Evolutionary conservation across 2,888 invertebrate species (phyloP), one percentile per base, ranked within the genome.

Genomic region (Helobdella robusta): DNA sequence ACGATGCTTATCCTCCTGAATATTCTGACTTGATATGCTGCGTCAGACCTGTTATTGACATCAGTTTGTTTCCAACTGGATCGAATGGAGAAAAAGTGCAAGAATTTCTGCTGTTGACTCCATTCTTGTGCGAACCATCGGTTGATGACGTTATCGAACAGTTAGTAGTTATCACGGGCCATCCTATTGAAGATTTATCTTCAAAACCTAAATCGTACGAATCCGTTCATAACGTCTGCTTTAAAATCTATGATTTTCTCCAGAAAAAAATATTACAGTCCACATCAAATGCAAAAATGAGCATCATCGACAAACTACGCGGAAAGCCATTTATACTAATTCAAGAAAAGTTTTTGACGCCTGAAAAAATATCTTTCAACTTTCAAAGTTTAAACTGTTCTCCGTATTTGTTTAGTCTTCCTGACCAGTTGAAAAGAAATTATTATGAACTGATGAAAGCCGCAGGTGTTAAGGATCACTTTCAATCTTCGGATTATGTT

Each of bases 371-470:
- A 25, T 69, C 71, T 2, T 69, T 72, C 32, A 61, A 67, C 25
- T 71, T 70, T 64, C 44, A 52, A 0, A 67, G 71, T 30, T 48
- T 34, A 20, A 68, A 69, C 63, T 73, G 73, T 61, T 66, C 69
- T 11, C 74, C 73, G 6, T 68, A 69, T 60, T 65, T 73, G n/a
- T 71, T 63, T 60, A 67, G 69, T n/a, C 50, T 74, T 20, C 69
- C 69, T 36, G 70, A 70, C 15, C 66, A 61, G 44, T 66, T 64
- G 61, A 68, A 60, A 54, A 56, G 66, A 36, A 64, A 65, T 52
- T 70, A 60, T 44, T 66, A 52, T 11, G 40, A 67, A 5, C 35
- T 71, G 35, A 68, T 73, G 28, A 56, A 63, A 32, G 56, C 65
- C 15, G 62, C 68, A 11, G 70, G 71, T 23, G 69, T 74, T 20